A percentile compares a stretch with the other conserved stretches of the same genome.
Conservation (phyloP, 2,888 invertebrate species). For the Pseudanteris insignis region DNA sequence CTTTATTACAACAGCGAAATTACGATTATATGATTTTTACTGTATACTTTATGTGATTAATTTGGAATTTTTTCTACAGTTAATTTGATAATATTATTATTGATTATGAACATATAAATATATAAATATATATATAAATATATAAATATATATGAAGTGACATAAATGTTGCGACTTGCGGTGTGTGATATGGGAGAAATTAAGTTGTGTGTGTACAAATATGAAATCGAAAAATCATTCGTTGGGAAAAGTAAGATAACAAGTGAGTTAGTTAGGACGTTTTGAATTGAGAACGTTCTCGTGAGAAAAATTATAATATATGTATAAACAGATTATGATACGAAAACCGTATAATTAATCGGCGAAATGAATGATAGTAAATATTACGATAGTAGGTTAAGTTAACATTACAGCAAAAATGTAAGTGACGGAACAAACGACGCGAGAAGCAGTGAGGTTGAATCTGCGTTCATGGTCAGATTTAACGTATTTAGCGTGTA, state of each 20-base stretch:
- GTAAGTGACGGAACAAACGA: not conserved
- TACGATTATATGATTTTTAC: too few relatives aligned
- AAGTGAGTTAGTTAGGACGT: slow-evolving; percentile 7
- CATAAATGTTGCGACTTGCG: slow-evolving; percentile 24
- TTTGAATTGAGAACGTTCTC: slow-evolving; percentile 6
- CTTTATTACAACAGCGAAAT: too few relatives aligned
- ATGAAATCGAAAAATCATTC: slow-evolving; percentile 28
- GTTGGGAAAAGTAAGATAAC: slow-evolving; percentile 14
- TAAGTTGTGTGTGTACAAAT: slow-evolving; percentile 20
- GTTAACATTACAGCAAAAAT: slow-evolving; percentile 31
- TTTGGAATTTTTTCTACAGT: slow-evolving; percentile 15
- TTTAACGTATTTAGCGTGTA: slow-evolving; percentile 50
- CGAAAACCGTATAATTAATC: slow-evolving; percentile 54
- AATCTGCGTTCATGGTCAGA: slow-evolving; percentile 32
- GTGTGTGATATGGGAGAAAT: slow-evolving; percentile 19
- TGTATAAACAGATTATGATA: slow-evolving; percentile 53
- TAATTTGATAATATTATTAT: slow-evolving; percentile 52
- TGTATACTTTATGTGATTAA: too few relatives aligned
- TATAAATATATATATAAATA: slow-evolving; percentile 42
- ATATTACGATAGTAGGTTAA: slow-evolving; percentile 38
- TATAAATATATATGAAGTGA: slow-evolving; percentile 34
- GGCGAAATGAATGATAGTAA: slow-evolving; percentile 51
- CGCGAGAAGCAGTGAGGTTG: slow-evolving; percentile 4
- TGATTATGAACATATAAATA: slow-evolving; percentile 58
- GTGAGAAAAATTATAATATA: slow-evolving; percentile 45